phyloP scores from a whole-genome alignment of 2,113 vertebrate genomes.

The Laticauda colubrina region DNA sequence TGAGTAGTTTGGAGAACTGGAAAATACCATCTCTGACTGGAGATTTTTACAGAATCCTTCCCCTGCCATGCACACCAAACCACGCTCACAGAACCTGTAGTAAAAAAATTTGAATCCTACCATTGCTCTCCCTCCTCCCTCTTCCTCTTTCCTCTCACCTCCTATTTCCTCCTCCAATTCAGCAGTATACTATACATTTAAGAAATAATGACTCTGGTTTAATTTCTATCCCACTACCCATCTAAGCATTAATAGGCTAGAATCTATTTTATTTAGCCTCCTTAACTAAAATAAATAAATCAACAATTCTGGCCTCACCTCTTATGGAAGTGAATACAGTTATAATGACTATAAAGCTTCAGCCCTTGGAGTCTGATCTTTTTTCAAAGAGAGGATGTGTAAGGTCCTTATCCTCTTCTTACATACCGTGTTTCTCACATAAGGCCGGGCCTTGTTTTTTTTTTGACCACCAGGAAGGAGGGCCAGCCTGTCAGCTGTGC shows the following conservation, averaged over 20 bases:
- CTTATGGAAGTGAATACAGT: not conserved
- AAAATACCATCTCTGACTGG: no score
- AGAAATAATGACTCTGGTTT: not conserved
- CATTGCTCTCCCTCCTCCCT: no score
- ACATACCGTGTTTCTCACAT: not conserved
- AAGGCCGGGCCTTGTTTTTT: no score
- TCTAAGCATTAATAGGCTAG: not conserved
- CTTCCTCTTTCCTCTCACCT: no score
- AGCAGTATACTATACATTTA: not conserved
- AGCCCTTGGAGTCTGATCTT: not conserved
- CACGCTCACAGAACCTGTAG: no score
- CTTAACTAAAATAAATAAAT: not conserved
- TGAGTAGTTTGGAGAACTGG: no score
- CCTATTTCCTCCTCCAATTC: not conserved
- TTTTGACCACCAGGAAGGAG: no score
- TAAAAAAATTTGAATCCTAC: no score
- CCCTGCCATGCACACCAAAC: no score
- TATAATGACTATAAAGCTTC: not conserved
- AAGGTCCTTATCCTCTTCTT: not conserved
- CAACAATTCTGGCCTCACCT: not conserved
- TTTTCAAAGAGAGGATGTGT: not conserved
- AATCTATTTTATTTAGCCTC: not conserved
- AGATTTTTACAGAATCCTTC: no score
- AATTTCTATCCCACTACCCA: not conserved
- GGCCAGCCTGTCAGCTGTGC: no score